Conservation (phyloP, 2,113 vertebrate species). For the Pitta sordida region DNA sequence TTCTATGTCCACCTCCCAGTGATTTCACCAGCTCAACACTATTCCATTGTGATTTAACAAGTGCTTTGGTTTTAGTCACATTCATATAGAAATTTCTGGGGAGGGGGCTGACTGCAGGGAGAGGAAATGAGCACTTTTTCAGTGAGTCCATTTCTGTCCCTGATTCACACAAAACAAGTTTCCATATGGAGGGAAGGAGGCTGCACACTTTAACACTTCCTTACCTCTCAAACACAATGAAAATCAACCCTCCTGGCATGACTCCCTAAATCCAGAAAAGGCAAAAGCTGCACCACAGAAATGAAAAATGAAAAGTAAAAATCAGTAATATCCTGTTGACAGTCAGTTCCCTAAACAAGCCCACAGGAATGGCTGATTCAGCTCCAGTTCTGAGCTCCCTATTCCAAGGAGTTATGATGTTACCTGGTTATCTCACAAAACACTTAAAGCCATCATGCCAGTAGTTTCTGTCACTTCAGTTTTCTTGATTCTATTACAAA, state of each 20-base stretch:
- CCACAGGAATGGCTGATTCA: not conserved
- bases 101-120: not conserved
- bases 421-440: not conserved
- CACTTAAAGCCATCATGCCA: not conserved
- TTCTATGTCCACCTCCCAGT: rapidly evolving
- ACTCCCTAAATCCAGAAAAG: not conserved
- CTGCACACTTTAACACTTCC: not conserved
- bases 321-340: not conserved
- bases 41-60: not conserved
- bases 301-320: not conserved
- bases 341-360: not conserved
- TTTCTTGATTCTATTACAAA: not conserved
- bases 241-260: not conserved
- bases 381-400: not conserved
- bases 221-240: not conserved
- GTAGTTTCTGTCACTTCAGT: not conserved
- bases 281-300: not conserved
- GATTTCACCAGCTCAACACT: not conserved
- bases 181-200: not conserved
- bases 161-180: not conserved
- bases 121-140: not conserved
- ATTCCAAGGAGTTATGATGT: not conserved
- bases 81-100: not conserved
- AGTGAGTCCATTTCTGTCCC: not conserved
- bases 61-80: not conserved